Evolutionary conservation across 1,140 invertebrate genomes (phyloP).

Genomic region (Drosophila nebulosa): DNA sequence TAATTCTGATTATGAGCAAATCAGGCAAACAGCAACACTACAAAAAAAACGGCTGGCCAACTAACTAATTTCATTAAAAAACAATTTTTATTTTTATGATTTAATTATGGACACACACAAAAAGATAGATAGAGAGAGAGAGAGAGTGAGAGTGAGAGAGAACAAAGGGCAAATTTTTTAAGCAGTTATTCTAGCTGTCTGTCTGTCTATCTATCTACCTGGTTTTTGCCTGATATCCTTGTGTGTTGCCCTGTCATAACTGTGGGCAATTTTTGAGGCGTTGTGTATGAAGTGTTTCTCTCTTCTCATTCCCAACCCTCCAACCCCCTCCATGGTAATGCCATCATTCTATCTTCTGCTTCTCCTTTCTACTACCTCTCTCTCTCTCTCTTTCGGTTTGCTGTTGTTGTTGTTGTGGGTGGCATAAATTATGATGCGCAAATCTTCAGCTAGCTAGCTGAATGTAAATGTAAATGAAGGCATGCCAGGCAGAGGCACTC

Average conservation of each 20-base stretch:
- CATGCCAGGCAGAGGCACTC: slow-evolving; percentile 39
- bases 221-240: slow-evolving; percentile 27
- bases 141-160: background rate
- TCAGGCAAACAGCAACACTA: slow-evolving; percentile 39
- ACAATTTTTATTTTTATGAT: slow-evolving; percentile 46
- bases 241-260: slow-evolving; percentile 48
- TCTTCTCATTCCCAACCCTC: background rate
- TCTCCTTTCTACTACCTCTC: slow-evolving; percentile 12
- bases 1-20: slow-evolving; percentile 61
- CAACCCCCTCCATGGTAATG: background rate
- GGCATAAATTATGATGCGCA: slow-evolving; percentile 78
- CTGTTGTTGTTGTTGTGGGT: slow-evolving; percentile 16
- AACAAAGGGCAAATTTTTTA: background rate
- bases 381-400: slow-evolving; percentile 13
- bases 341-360: too few relatives aligned
- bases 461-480: slow-evolving; percentile 78
- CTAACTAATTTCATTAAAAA: slow-evolving; percentile 60
- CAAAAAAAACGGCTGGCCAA: slow-evolving; percentile 1
- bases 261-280: slow-evolving; percentile 76
- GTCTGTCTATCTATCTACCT: slow-evolving; percentile 17
- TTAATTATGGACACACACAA: slow-evolving; percentile 36
- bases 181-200: slow-evolving; percentile 14
- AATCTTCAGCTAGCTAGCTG: slow-evolving; percentile 77
- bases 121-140: background rate
- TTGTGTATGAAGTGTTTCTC: slow-evolving; percentile 61